A percentile compares a stretch with the other conserved stretches of the same genome.
Conservation (phyloP, 2,113 vertebrate genomes). For the Haliaeetus leucogaster region DNA sequence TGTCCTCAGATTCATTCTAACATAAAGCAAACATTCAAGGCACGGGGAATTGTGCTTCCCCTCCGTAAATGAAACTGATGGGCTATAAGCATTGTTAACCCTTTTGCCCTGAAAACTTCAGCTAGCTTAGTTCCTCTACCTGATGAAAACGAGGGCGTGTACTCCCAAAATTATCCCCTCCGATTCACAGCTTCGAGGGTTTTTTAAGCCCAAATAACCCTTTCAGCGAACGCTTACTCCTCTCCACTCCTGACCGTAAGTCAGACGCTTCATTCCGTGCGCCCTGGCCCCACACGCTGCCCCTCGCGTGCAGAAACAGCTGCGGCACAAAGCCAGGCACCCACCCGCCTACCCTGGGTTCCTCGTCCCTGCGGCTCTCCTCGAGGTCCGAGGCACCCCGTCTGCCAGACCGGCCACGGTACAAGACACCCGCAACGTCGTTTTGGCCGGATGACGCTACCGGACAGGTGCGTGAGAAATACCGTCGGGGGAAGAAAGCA, state of each 20-base stretch:
- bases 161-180: neutral
- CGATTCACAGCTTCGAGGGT: no score
- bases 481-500: rapidly evolving
- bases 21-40: neutral
- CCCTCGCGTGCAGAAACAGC: rapidly evolving
- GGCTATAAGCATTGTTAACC: rapidly evolving
- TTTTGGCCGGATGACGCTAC: rapidly evolving
- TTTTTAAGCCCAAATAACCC: neutral
- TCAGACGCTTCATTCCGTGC: rapidly evolving
- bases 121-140: neutral
- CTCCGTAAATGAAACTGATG: neutral
- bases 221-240: neutral
- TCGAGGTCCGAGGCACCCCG: rapidly evolving
- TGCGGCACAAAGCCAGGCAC: neutral
- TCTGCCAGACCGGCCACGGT: rapidly evolving
- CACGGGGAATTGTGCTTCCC: neutral
- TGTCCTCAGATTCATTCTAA: neutral
- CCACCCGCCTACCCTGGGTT: rapidly evolving
- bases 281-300: neutral
- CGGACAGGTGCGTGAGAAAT: rapidly evolving
- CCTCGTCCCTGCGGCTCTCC: rapidly evolving
- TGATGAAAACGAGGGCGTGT: rapidly evolving
- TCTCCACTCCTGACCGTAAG: neutral
- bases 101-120: neutral
- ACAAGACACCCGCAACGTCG: rapidly evolving